These are phyloP conservation scores for Oasisia sp. DNA, from an alignment of 2,888 invertebrate genomes.

Conservation along the genomic window DNA sequence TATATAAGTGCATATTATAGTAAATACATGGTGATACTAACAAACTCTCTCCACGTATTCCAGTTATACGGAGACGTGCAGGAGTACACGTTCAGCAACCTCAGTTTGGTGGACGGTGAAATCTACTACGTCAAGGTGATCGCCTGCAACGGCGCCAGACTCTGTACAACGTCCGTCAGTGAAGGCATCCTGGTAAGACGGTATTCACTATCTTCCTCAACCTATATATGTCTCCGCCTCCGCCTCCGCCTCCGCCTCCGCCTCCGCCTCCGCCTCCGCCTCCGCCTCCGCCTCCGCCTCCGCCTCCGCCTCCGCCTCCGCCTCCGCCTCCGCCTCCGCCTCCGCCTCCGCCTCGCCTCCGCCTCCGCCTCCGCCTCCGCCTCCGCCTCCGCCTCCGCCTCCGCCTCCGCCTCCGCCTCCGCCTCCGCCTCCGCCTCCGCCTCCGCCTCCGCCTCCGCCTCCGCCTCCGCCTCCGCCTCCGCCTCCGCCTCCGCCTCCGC, in stretches of 20 bases:
- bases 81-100: constrained; percentile 21
- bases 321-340: too few species aligned
- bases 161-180: constrained; percentile 17
- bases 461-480: too few species aligned
- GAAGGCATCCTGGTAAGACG: not conserved
- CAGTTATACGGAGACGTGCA: not conserved
- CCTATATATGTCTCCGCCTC: too few species aligned
- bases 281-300: not conserved
- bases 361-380: too few species aligned
- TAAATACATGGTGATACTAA: too few species aligned
- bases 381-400: too few species aligned
- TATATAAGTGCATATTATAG: too few species aligned
- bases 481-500: too few species aligned
- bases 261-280: not conserved
- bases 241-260: not conserved
- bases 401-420: too few species aligned
- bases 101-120: constrained; percentile 26
- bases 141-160: constrained; percentile 26
- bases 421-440: too few species aligned
- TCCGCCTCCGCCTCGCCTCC: too few species aligned
- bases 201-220: not conserved
- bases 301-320: not conserved
- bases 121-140: constrained; percentile 18
- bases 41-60: not conserved
- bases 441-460: too few species aligned